Base-by-base conservation (phyloP, 2,888 invertebrate genomes). In the Platycheirus albimanus region DNA sequence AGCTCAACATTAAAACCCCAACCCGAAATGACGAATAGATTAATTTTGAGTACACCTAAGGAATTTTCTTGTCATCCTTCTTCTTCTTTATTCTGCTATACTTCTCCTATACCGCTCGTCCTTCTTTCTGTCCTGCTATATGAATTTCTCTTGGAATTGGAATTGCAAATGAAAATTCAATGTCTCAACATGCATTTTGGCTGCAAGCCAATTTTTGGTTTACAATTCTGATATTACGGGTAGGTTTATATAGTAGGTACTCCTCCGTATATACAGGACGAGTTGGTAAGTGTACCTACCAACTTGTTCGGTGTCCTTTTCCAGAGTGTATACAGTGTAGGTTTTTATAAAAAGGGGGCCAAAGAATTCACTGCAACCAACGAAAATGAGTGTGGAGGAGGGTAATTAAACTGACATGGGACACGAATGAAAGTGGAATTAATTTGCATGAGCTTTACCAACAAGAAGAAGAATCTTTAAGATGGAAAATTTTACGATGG, bases 111-210 rank as follows among this genome's bases (percentile, higher is more conserved):
- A n/a, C n/a, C n/a, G n/a, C n/a, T n/a, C 19, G 24, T 8, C 8
- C 8, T 11, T 43, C 43, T 13, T 36, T 4, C 33, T 2, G 19
- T 54, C 6, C 6, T 54, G 11, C 4, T 61, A n/a, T n/a, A n/a
- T n/a, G 19, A n/a, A 45, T 30, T 45, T 17, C 66, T 33, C 36
- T 17, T 30, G 36, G 47, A 72, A 58, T 74, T 74, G 33, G 58
- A 78, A 78, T 74, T 78, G 83, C 83, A 83, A 78, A 83, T 69
- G 83, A 74, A 83, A 83, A 83, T 78, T 78, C 83, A 74, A 83
- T 83, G 83, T 83, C 83, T 69, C 63, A 72, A 64, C 78, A 69
- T 78, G 78, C 72, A 83, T 78, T 78, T 64, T 83, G 83, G 83
- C 61, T 51, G 30, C 6, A 28, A 74, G 83, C 83, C 83, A 83